Base-by-base conservation (phyloP, 2,888 invertebrate species). In the Rotaria sp. region DNA sequence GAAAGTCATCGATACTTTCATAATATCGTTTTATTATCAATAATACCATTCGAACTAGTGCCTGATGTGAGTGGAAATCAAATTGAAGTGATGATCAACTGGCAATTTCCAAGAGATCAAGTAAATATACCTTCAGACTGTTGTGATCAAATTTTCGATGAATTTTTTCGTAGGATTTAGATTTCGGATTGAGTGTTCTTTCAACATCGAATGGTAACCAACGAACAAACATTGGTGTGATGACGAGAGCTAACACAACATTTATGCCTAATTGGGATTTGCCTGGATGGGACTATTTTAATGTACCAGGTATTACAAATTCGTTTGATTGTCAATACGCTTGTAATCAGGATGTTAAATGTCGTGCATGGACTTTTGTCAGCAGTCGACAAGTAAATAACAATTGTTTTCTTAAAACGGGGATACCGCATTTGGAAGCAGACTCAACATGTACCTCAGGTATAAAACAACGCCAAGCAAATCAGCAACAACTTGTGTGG, bases 231-330 rank as follows among this genome's bases (percentile, higher is more conserved):
- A 41, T 75, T 41, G 75, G 75, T 24, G 26, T 75, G 2, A 24
- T 24, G 2, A 30, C 75, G 24, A 41, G 41, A 75, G 5, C 10
- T 11, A 75, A 41, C 10, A 75, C 75, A 18, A 75, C 35, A 24
- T 18, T 75, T 26, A 75, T 75, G 75, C 21, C 24, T 2, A 75
- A 75, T 26, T 75, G 41, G 75, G 75, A 75, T 75, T 7, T 75
- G 2, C 75, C 75, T 8, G 75, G 38, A 75, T 75, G 75, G 75
- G 75, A 75, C 38, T 75, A 75, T 75, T 26, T 75, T 21, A 75
- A 41, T 75, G 75, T 75, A 13, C 75, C 75, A 21, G 8, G 8
- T 13, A 75, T 75, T 41, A 38, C 21, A 10, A 4, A 75, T 7
- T 75, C 21, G 75, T 41, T 35, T 3, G 75, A 38, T 41, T 75